phyloP scores from a whole-genome alignment of 2,888 invertebrate genomes.

The Coleophora deauratella region DNA sequence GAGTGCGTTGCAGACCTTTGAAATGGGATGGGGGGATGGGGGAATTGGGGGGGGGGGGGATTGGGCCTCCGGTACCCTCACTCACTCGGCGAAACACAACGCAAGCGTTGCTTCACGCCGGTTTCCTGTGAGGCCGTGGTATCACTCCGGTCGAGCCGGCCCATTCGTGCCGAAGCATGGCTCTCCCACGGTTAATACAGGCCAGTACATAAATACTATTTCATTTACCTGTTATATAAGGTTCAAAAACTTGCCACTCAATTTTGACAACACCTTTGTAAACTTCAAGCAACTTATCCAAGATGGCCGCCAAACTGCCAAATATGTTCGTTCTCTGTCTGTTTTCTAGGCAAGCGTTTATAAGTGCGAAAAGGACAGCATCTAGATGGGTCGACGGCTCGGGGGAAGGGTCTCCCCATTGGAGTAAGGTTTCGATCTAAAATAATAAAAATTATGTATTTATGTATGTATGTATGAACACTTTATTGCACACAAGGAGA shows the following conservation, averaged over 20 bases:
- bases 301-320: slow-evolving; percentile 20
- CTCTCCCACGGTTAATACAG: too few species aligned
- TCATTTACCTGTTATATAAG: slow-evolving; percentile 24
- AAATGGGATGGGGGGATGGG: too few species aligned
- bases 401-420: slow-evolving; percentile 21
- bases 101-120: too few species aligned
- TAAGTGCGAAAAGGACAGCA: slow-evolving; percentile 20
- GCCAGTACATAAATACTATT: not conserved
- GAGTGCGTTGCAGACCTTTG: too few species aligned
- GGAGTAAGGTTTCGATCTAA: slow-evolving; percentile 29
- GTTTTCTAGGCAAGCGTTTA: slow-evolving; percentile 28
- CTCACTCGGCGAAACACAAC: too few species aligned
- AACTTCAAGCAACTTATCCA: slow-evolving; percentile 25
- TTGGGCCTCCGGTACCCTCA: too few species aligned
- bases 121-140: too few species aligned
- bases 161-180: too few species aligned
- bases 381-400: slow-evolving; percentile 16
- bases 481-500: too few species aligned
- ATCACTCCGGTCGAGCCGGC: too few species aligned
- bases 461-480: not conserved
- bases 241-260: slow-evolving; percentile 28
- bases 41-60: too few species aligned
- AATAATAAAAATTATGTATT: not conserved
- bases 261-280: slow-evolving; percentile 22
- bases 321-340: slow-evolving; percentile 14